Evolutionary conservation across 2,797 vertebrate genomes (phyloP).

Genomic region (Euphonia xanthogaster): DNA sequence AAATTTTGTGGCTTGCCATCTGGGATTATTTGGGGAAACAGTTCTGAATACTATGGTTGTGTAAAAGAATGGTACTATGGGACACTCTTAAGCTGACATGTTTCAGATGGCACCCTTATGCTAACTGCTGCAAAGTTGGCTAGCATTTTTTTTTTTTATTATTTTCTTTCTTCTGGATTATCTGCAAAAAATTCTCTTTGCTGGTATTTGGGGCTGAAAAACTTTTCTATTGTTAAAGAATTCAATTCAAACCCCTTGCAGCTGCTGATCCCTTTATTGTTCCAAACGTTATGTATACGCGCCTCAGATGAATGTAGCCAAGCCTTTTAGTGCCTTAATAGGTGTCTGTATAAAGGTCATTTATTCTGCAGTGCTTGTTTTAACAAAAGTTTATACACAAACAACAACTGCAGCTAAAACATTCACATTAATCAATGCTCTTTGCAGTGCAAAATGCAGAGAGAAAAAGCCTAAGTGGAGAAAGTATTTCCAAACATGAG

Average conservation of each 20-base stretch:
- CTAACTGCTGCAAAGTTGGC: constrained; percentile 76
- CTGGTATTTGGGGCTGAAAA: constrained; percentile 80
- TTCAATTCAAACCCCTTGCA: constrained; percentile 86
- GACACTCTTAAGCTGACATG: constrained; percentile 78
- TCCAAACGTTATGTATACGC: constrained; percentile 82
- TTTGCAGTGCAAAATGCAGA: constrained; percentile 44
- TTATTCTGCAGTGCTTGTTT: constrained; percentile 81
- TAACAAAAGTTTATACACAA: constrained; percentile 81
- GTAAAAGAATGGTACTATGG: constrained; percentile 74
- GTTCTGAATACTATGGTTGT: constrained; percentile 77
- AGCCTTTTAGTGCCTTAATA: constrained; percentile 85
- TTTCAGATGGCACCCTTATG: constrained; percentile 81
- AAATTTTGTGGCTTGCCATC: constrained; percentile 84
- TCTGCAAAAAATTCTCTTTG: constrained; percentile 79
- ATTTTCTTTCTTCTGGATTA: constrained; percentile 79
- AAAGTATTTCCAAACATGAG: constrained; percentile 19
- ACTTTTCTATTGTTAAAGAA: constrained; percentile 84
- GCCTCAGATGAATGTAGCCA: constrained; percentile 82
- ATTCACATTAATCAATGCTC: constrained; percentile 75
- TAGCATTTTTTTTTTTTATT: constrained; percentile 74
- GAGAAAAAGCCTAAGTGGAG: constrained; percentile 18
- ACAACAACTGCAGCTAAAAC: constrained; percentile 78
- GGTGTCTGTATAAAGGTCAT: constrained; percentile 87
- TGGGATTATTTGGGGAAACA: constrained; percentile 82
- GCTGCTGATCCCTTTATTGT: constrained; percentile 85